Evolutionary conservation across 2,797 vertebrate species (phyloP).

Genomic region (Enteromius anoplus): DNA sequence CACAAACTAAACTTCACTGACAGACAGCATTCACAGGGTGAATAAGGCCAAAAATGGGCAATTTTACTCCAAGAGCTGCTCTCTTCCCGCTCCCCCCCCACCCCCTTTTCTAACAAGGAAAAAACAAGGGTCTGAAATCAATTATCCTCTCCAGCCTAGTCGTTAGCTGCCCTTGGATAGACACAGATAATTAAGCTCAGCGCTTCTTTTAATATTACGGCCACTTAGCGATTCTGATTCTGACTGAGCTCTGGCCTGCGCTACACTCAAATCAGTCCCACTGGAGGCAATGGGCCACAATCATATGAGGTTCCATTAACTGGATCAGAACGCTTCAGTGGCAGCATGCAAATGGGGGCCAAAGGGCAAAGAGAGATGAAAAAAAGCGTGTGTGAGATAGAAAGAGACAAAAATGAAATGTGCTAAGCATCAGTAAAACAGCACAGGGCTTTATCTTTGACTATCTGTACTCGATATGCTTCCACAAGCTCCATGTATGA

Average conservation of each 20-base stretch:
- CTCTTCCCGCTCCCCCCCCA: not conserved
- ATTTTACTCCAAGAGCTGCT: constrained; percentile 33
- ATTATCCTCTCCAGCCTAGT: constrained; percentile 74
- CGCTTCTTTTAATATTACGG: constrained; percentile 62
- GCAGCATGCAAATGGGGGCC: constrained; percentile 55
- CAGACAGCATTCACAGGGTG: constrained; percentile 31
- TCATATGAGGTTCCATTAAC: constrained; percentile 56
- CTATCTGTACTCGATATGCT: not conserved
- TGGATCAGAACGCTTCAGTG: constrained; percentile 52
- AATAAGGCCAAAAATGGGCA: constrained; percentile 31
- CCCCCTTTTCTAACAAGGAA: constrained; percentile 43
- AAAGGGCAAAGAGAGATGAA: constrained; percentile 57
- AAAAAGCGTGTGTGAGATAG: constrained; percentile 26
- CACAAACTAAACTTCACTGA: not conserved
- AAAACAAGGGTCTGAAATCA: constrained; percentile 73
- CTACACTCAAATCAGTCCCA: constrained; percentile 60
- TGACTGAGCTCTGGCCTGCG: constrained; percentile 50
- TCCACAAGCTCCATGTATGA: not conserved
- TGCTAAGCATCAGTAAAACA: constrained; percentile 42
- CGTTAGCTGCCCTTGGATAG: constrained; percentile 80
- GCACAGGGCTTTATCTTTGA: constrained; percentile 1
- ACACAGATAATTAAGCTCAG: constrained; percentile 79
- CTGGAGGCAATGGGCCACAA: constrained; percentile 58
- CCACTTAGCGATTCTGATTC: constrained; percentile 53
- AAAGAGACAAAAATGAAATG: not conserved